Evolutionary conservation across 1,140 invertebrate species (phyloP).

Genomic region (Plutomurus gul): DNA sequence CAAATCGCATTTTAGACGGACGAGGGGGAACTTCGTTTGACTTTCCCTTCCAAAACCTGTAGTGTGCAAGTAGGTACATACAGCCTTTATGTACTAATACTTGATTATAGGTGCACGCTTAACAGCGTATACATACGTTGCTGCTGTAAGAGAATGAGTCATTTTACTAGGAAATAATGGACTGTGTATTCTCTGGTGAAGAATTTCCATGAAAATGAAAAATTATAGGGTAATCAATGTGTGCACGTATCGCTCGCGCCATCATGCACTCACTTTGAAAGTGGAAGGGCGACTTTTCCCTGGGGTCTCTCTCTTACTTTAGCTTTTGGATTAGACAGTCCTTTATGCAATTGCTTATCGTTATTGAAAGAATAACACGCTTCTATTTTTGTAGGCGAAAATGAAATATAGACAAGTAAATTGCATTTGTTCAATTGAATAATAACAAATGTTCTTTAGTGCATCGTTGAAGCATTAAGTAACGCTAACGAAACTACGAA

Average conservation of each 20-base stretch:
- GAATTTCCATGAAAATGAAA: not conserved
- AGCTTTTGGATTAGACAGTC: not conserved
- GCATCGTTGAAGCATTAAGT: not conserved
- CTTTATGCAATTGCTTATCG: not conserved
- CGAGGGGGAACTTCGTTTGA: not conserved
- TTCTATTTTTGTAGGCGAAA: not conserved
- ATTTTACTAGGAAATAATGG: not conserved
- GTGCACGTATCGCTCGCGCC: not conserved
- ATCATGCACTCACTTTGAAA: not conserved
- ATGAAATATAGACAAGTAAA: not conserved
- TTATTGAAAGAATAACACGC: not conserved
- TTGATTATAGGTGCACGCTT: too few species aligned
- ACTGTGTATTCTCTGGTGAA: not conserved
- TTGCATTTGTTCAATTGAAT: conserved; percentile 10
- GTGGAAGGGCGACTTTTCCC: conserved; percentile 1
- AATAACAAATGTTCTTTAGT: not conserved
- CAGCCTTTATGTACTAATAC: not conserved
- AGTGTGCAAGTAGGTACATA: not conserved
- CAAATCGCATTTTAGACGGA: not conserved
- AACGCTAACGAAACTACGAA: not conserved
- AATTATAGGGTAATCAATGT: not conserved
- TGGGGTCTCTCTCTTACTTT: not conserved
- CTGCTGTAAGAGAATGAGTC: not conserved
- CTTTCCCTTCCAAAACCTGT: not conserved
- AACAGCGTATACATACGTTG: too few species aligned